Base-by-base conservation (phyloP, 2,888 invertebrate species). In the Aporophyla nigra region DNA sequence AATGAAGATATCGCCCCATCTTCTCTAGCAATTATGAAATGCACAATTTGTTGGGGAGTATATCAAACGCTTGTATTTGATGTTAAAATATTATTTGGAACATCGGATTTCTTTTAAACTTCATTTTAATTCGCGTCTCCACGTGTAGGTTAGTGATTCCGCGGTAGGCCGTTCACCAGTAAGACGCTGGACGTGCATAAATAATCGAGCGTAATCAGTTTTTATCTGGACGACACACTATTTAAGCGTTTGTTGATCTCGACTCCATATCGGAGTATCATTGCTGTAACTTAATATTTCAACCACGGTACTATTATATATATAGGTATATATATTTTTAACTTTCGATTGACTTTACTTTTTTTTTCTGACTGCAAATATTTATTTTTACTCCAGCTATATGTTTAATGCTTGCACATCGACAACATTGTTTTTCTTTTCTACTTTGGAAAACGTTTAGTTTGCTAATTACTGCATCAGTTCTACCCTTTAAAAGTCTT, bases 1-100 rank as follows among this genome's bases (percentile, higher is more conserved):
- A 95, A 95, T 95, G 94, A 95, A 95, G 93, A 94, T 94, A 94
- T 95, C 93, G 90, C 81, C 90, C 88, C 89, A 91, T 93, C 93
- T 91, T 91, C 91, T 92, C 91, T 93, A 93, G 93, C 93, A 91
- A 92, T 93, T 92, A 92, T 91, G 89, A 91, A 75, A 76, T 76
- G 61, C 72, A 68, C 62, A 83, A 74, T 83, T 92, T 90, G 87
- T 89, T 89, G 77, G 80, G 86, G 80, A 49, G 58, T 59, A 65
- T 66, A n/a, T 16, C 54, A 27, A 54, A 51, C 43, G 51, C 14
- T 65, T 65, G n/a, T 67, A 76, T 56, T 70, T 61, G 24, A 33
- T 53, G 33, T 63, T 43, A 21, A 43, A 62, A 33, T 72, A 56
- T 56, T 59, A 54, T 82, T 61, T 76, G 12, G 40, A 5, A 59